Evolutionary conservation across 2,888 invertebrate species (phyloP).

Genomic region (Glaucopsyche alexis): DNA sequence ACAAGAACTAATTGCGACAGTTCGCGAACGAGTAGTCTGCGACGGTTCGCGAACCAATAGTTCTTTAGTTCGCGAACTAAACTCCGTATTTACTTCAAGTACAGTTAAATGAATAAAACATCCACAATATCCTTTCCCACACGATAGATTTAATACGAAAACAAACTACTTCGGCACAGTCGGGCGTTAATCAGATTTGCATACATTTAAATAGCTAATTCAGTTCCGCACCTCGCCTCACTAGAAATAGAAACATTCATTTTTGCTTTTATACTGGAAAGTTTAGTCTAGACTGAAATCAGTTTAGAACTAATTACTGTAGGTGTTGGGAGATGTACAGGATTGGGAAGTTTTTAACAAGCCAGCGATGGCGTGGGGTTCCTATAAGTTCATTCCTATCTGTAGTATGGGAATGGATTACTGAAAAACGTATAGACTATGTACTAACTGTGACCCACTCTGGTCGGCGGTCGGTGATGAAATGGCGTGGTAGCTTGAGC

Average conservation of each 20-base stretch:
- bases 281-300: conserved; percentile 8
- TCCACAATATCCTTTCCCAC: conserved; percentile 28
- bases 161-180: conserved; percentile 45
- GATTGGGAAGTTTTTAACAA: conserved; percentile 16
- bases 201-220: conserved; percentile 64
- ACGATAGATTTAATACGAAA: conserved; percentile 28
- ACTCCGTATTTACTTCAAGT: neutral
- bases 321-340: neutral
- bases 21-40: neutral
- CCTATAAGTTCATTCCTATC: too few relatives aligned
- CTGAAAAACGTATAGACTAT: too few relatives aligned
- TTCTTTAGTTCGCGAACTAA: neutral
- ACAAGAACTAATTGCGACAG: neutral
- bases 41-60: neutral
- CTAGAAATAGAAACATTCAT: conserved; percentile 30
- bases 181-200: conserved; percentile 59
- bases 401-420: too few relatives aligned
- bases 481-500: too few relatives aligned
- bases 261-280: conserved; percentile 23
- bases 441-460: too few relatives aligned
- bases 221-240: conserved; percentile 33
- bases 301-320: conserved; percentile 15
- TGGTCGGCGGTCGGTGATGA: too few relatives aligned
- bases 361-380: too few relatives aligned
- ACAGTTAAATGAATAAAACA: conserved; percentile 15